Evolutionary conservation across 1,140 invertebrate species (phyloP).

Genomic region (Tigriopus japonicus): DNA sequence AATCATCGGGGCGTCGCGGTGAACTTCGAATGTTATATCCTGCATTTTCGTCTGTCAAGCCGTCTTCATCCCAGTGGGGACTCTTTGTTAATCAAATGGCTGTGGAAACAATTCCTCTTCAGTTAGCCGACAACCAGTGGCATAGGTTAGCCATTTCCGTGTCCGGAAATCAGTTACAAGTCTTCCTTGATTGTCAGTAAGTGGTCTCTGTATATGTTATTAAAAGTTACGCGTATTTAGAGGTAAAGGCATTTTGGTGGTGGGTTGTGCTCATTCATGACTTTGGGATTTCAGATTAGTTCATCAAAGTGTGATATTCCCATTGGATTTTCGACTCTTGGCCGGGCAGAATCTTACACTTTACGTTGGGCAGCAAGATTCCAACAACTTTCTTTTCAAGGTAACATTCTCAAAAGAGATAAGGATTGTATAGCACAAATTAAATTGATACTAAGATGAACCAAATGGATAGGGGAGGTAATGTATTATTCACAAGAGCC

Average conservation of each 20-base stretch:
- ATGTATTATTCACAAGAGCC: too few species aligned
- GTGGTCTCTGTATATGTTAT: too few species aligned
- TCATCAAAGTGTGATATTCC: neutral
- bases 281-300: neutral
- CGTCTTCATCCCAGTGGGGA: neutral
- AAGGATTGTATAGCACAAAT: too few species aligned
- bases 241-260: too few species aligned
- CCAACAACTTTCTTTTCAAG: neutral
- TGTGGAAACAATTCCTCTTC: neutral
- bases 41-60: neutral
- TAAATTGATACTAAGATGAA: too few species aligned
- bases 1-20: neutral
- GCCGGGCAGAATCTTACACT: neutral
- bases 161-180: neutral
- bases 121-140: neutral
- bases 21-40: neutral
- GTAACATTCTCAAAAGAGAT: neutral
- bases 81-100: neutral
- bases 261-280: too few species aligned
- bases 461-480: too few species aligned
- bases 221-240: too few species aligned
- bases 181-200: conserved; percentile 2
- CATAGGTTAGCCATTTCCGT: neutral
- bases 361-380: neutral
- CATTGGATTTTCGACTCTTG: neutral